Conservation (phyloP, 2,888 invertebrate genomes). For the Anoncus sp. region DNA sequence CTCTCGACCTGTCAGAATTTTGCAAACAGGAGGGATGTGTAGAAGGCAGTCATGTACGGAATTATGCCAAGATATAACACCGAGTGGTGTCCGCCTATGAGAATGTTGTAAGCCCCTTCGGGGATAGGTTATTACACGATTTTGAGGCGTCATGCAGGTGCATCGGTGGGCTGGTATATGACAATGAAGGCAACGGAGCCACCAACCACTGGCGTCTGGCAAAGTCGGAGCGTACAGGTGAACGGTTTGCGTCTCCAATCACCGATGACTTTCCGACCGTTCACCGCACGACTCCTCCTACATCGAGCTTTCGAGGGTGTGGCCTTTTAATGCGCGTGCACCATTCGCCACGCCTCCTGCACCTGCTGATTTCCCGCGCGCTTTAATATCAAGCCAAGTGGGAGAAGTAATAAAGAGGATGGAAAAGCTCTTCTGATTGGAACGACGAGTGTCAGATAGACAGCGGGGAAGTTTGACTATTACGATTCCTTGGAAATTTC, state of each 20-base stretch:
- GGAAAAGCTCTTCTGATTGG: background rate
- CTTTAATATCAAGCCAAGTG: slow-evolving; percentile 24
- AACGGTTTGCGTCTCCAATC: slow-evolving; percentile 78
- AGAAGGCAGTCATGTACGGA: no score
- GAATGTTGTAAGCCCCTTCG: slow-evolving; percentile 9
- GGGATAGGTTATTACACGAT: slow-evolving; percentile 73
- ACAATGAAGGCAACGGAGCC: slow-evolving; percentile 44
- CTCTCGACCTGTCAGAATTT: no score
- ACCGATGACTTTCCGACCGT: slow-evolving; percentile 74
- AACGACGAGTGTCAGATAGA: background rate
- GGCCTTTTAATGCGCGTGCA: slow-evolving; percentile 80
- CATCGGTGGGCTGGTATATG: slow-evolving; percentile 74
- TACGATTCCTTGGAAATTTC: background rate
- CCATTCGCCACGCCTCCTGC: slow-evolving; percentile 71
- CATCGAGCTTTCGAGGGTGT: slow-evolving; percentile 79
- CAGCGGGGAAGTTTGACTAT: background rate
- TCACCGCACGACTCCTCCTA: slow-evolving; percentile 78
- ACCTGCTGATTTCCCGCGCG: slow-evolving; percentile 76
- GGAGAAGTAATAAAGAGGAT: background rate
- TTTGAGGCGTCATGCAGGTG: slow-evolving; percentile 77
- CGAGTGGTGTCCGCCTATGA: slow-evolving; percentile 18
- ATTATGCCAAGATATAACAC: background rate
- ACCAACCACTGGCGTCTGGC: slow-evolving; percentile 56
- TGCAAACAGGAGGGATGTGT: no score
- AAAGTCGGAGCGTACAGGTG: slow-evolving; percentile 72